Evolutionary conservation across 2,888 invertebrate species (phyloP).

Genomic region (Campoletis raptor): DNA sequence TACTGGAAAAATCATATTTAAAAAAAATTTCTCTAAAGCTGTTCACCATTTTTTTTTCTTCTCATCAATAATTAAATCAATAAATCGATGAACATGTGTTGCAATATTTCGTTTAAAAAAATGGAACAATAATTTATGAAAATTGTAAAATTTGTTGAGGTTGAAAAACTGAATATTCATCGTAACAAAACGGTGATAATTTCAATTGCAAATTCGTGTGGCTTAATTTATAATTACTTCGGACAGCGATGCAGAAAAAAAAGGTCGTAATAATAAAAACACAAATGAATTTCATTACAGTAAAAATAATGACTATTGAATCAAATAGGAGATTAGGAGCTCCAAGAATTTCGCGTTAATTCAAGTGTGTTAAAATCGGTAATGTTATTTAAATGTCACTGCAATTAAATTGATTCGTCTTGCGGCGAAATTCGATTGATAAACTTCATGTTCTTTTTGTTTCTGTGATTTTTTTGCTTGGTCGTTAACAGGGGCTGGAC

Average conservation of each 20-base stretch:
- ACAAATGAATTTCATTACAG: background rate
- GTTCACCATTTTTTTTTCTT: too few species aligned
- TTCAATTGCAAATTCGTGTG: background rate
- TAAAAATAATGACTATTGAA: background rate
- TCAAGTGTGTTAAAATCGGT: background rate
- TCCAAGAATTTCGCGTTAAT: background rate
- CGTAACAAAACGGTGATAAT: background rate
- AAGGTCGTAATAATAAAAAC: background rate
- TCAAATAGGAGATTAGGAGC: background rate
- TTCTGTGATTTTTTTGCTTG: background rate
- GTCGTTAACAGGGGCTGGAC: constrained; percentile 18
- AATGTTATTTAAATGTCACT: background rate
- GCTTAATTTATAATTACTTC: too few species aligned
- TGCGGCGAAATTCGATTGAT: background rate
- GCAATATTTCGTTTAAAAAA: too few species aligned
- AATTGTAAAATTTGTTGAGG: background rate
- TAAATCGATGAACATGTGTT: too few species aligned
- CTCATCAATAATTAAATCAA: too few species aligned
- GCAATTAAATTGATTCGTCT: background rate
- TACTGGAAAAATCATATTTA: too few species aligned
- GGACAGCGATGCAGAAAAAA: background rate
- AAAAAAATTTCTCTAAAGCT: too few species aligned
- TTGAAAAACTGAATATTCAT: background rate
- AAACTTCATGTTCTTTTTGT: background rate
- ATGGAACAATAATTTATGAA: background rate